These are phyloP conservation scores for Seriola quinqueradiata DNA, from an alignment of 2,113 vertebrate species.

Conservation along the genomic window DNA sequence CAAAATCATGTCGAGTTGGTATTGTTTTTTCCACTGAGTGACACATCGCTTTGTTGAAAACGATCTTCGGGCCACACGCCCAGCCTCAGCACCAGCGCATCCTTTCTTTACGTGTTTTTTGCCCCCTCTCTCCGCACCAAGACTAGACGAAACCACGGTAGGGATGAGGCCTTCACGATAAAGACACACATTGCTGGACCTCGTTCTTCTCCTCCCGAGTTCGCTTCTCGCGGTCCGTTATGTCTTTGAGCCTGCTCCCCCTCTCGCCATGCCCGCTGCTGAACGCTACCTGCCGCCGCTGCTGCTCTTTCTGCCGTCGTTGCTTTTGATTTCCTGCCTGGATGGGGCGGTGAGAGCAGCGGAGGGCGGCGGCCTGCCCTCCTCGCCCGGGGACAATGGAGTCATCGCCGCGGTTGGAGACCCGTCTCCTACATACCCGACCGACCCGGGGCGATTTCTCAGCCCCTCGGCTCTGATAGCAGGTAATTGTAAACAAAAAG, in stretches of 20 bases:
- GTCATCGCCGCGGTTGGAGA: constrained; percentile 25
- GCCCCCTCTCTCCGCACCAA: constrained; percentile 1
- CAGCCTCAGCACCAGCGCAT: constrained; percentile 77
- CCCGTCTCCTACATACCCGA: constrained; percentile 15
- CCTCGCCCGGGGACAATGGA: constrained; percentile 72
- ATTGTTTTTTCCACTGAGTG: not conserved
- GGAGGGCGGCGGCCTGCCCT: constrained; percentile 70
- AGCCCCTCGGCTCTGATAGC: constrained; percentile 36
- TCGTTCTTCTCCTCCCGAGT: constrained; percentile 23
- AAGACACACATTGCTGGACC: not conserved
- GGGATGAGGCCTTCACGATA: constrained; percentile 45
- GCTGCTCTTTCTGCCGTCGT: constrained; percentile 58
- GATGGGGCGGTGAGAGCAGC: constrained; percentile 64
- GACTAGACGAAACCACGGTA: not conserved
- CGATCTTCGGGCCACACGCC: constrained; percentile 70
- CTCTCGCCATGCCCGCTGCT: constrained; percentile 71
- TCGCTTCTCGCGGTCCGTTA: constrained; percentile 59
- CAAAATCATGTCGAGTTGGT: not conserved
- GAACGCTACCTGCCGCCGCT: constrained; percentile 52
- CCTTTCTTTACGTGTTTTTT: constrained; percentile 28
- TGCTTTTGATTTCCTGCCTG: constrained; percentile 67
- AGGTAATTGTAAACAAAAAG: constrained; percentile 57
- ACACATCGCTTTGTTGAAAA: fast-evolving
- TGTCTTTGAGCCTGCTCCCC: constrained; percentile 70
- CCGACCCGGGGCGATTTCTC: constrained; percentile 2